Base-by-base conservation (phyloP, 92 coral and sea anemone species). In the Paramuricea clavata region DNA sequence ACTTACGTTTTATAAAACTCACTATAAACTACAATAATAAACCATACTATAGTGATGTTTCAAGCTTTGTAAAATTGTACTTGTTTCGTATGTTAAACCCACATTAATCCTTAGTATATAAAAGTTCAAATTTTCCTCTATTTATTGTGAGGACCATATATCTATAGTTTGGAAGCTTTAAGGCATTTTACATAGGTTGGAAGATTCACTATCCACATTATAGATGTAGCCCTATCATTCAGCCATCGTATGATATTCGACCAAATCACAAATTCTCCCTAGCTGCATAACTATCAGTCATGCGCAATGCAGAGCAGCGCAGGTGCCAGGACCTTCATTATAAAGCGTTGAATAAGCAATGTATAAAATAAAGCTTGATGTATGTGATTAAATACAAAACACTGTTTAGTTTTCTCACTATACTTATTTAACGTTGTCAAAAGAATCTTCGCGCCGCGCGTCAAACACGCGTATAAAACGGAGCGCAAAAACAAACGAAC, bases 321-420 rank as follows among this genome's bases (percentile, higher is more conserved):
- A 71, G 83, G 74, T 79, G 84, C 72, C 56, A 49, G 19, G 9
- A 17, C 26, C 27, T 49, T 61, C 35, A 79, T 79, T 79, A 79
- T 61, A 67, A 52, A 79, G 34, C 54, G 57, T 39, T 79, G 70
- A 79, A 79, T 32, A 47, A 36, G 73, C 72, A 33, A 79, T 79
- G 84, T 79, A 79, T 79, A 59, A 79, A 79, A 79, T 79, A 79
- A 39, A 79, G 67, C 70, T 79, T 89, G 98, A 92, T 90, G 90
- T 91, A 90, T 97, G 93, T 97, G 99, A 97, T 97, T 97, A 94
- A 97, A 94, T 94, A 94, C 99, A 97, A 97, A 97, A 98, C 91
- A 96, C 89, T 94, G 92, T 97, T 97, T 97, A 94, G 99, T 95
- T 94, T 97, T 89, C 87, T 95, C 89, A 90, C 83, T 95, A 98